Evolutionary conservation across 2,113 vertebrate genomes (phyloP), one percentile per base, ranked within the genome.

Genomic region (Saccopteryx leptura): DNA sequence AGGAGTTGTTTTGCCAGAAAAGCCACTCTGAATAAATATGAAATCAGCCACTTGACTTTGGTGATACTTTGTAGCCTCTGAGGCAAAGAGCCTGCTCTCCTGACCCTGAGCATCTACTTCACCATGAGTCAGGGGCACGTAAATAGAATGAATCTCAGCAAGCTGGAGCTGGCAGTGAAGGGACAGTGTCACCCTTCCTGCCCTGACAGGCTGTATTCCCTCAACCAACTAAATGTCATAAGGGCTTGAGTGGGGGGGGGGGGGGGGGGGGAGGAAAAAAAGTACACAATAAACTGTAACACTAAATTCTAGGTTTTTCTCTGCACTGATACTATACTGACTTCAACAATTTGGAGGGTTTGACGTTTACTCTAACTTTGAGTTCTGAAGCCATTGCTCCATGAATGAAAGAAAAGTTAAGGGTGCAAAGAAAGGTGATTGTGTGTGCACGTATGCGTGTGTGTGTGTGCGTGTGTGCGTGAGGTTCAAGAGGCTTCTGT

Each of bases 91-190:
- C 48, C 33, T 90, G 18, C 31, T 91, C 54, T 46, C 52, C 69
- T 33, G 52, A 60, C 54, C 69, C 21, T 80, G 9, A 28, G 68
- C 71, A 46, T 11, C 65, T 26, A 3, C 10, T 60, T 95, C 52
- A 54, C 58, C 4, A 9, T 91, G 96, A 97, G 82, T 97, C 96
- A 98, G 13, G 24, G 52, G 46, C 31, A 80, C 85, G 76, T 79
- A 95, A 97, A 97, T 89, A 97, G 96, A 75, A 92, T 48, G 96
- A 75, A 92, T 48, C 58, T 83, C 71, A 19, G 60, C 76, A 94
- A 60, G 65, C 39, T 46, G 6, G 58, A 90, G 65, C 56, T 83
- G 69, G 52, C 68, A 56, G 26, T 31, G 28, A 15, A 0, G 1
- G 33, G 71, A n/a, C 19, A 28, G 7, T 8, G 65, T 80, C 56